Percentiles rank a stretch among this genome's conserved stretches.
Evolutionary conservation across 2,113 vertebrate species (phyloP).

Genomic region (Pituophis catenifer): DNA sequence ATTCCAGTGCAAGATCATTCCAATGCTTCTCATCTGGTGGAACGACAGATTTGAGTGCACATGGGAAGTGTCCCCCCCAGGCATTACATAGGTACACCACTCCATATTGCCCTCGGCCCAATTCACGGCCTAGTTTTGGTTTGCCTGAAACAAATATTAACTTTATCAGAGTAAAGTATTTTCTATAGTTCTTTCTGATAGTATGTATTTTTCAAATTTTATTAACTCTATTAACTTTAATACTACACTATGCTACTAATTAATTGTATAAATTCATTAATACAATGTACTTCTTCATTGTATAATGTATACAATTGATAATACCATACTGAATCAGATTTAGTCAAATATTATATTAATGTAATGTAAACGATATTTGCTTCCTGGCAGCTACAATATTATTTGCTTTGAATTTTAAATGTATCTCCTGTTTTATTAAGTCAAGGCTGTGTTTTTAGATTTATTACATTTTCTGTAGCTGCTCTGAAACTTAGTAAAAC

Average conservation of each 20-base stretch:
- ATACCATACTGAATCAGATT: not conserved
- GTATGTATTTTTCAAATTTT: not conserved
- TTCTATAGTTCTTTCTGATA: not conserved
- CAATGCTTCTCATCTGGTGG: slow-evolving; percentile 99
- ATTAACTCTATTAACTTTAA: not conserved
- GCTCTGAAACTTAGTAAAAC: not conserved
- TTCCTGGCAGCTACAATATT: not conserved
- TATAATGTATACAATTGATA: not conserved
- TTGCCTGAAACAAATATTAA: slow-evolving; percentile 76
- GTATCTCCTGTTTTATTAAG: not conserved
- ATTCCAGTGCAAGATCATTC: slow-evolving; percentile 97
- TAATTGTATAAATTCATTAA: not conserved
- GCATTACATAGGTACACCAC: slow-evolving; percentile 95
- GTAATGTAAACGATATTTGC: not conserved
- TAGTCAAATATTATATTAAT: not conserved
- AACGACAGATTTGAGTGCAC: slow-evolving; percentile 94
- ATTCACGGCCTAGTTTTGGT: slow-evolving; percentile 89
- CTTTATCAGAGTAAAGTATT: not conserved
- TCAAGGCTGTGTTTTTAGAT: not conserved
- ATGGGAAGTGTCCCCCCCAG: slow-evolving; percentile 92
- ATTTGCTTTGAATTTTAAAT: not conserved
- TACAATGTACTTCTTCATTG: not conserved
- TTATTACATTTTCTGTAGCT: not conserved
- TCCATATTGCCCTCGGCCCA: slow-evolving; percentile 95
- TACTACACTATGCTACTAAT: not conserved